Percentiles rank a stretch among this genome's conserved stretches.
These are phyloP conservation scores for Leptestheria dahalacensis DNA, from an alignment of 1,140 invertebrate genomes.

Conservation along the genomic window DNA sequence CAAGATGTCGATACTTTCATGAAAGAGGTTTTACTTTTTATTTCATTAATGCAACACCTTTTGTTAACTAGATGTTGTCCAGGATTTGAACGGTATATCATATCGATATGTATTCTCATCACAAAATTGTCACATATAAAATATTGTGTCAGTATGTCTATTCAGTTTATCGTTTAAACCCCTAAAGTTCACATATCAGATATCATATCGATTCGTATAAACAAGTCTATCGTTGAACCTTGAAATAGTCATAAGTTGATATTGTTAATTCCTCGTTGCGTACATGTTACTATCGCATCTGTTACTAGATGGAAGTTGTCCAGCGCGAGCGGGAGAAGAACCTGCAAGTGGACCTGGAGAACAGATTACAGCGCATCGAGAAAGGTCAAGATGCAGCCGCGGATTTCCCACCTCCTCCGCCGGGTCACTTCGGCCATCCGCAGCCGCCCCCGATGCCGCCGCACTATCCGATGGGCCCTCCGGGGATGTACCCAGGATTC, in stretches of 20 bases:
- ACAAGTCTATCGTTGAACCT: too few species aligned
- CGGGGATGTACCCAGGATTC: conserved; percentile 27
- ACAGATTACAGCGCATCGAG: neutral
- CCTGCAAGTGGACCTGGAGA: conserved; percentile 6
- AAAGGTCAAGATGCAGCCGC: conserved; percentile 11
- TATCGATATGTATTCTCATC: too few species aligned
- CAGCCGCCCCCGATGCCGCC: conserved; percentile 26
- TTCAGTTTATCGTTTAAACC: too few species aligned
- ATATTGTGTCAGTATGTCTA: too few species aligned
- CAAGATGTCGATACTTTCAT: conserved; percentile 85
- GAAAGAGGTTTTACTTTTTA: conserved; percentile 50
- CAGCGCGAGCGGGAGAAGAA: conserved; percentile 3
- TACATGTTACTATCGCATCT: too few species aligned
- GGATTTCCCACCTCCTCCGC: conserved; percentile 24
- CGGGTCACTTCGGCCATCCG: conserved; percentile 22
- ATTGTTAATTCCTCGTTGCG: too few species aligned
- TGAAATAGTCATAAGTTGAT: too few species aligned
- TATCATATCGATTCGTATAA: too few species aligned
- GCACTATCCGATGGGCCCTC: conserved; percentile 31
- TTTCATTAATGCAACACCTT: conserved; percentile 30
- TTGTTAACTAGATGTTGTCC: neutral
- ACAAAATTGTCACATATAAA: too few species aligned
- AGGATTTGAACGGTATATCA: too few species aligned
- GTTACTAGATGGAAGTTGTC: conserved; percentile 1
- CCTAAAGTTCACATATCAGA: too few species aligned